Evolutionary conservation across 2,113 vertebrate genomes (phyloP).

Genomic region (Pseudorectes ferrugineus): DNA sequence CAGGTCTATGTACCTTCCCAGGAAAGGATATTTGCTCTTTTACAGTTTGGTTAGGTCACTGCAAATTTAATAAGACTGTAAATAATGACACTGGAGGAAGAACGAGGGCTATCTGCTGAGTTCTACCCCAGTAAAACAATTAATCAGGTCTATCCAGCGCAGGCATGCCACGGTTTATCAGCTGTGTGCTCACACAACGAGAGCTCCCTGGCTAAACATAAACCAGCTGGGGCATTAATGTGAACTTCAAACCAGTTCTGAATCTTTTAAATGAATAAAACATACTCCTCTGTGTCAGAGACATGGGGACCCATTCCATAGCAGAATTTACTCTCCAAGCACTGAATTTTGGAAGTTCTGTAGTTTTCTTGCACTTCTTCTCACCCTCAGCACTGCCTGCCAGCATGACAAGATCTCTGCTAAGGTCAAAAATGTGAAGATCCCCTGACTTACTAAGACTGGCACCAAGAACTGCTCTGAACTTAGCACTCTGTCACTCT

Average conservation of each 20-base stretch:
- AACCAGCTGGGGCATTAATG: not conserved
- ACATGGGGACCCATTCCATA: accelerated
- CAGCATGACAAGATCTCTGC: not conserved
- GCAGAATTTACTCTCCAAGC: not conserved
- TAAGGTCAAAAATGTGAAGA: not conserved
- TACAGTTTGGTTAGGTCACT: not conserved
- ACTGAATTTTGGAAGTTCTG: not conserved
- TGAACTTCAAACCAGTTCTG: not conserved
- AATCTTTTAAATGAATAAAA: not conserved
- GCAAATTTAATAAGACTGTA: not conserved
- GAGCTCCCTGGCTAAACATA: not conserved
- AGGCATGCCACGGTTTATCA: not conserved
- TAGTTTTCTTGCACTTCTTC: not conserved
- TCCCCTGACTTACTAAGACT: not conserved
- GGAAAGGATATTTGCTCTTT: not conserved
- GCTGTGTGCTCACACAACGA: not conserved
- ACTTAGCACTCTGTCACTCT: not conserved
- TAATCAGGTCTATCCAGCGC: not conserved
- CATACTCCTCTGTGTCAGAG: not conserved
- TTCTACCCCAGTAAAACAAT: not conserved
- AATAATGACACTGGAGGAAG: not conserved
- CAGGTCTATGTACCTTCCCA: not conserved
- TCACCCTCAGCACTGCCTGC: not conserved
- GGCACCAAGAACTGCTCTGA: not conserved
- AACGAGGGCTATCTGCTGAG: not conserved